Conservation (phyloP, 2,888 invertebrate species). For the Antheraea yamamai region DNA sequence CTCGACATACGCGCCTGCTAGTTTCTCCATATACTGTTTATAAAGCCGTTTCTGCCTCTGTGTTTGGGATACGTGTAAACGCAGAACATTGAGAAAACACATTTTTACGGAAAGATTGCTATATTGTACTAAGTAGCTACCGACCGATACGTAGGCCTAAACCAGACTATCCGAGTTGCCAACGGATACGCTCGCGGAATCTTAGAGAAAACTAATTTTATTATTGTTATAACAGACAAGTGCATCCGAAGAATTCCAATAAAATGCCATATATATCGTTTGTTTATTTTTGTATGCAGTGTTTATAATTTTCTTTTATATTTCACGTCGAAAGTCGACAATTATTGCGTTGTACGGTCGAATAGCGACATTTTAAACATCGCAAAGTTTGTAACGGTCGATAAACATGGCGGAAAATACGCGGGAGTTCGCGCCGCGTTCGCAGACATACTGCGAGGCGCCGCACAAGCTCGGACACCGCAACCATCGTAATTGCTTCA, state of each 20-base stretch:
- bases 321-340: constrained; percentile 69
- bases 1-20: constrained; percentile 74
- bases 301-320: constrained; percentile 36
- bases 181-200: constrained; percentile 48
- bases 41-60: constrained; percentile 77
- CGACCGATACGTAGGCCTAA: constrained; percentile 63
- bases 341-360: constrained; percentile 46
- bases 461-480: constrained; percentile 39
- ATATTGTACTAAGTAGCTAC: constrained; percentile 52
- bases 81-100: constrained; percentile 82
- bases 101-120: constrained; percentile 61
- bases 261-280: constrained; percentile 45
- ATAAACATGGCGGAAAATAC: constrained; percentile 32
- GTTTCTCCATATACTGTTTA: constrained; percentile 77
- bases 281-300: not conserved
- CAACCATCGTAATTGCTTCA: constrained; percentile 60
- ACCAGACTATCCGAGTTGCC: constrained; percentile 48
- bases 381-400: constrained; percentile 41
- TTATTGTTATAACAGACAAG: constrained; percentile 52
- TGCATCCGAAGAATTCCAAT: constrained; percentile 57
- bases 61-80: constrained; percentile 78
- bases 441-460: constrained; percentile 53
- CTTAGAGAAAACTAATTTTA: constrained; percentile 64
- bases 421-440: constrained; percentile 60
- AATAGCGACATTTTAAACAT: constrained; percentile 38